phyloP scores from a whole-genome alignment of 2,888 invertebrate species.

The Ischnus inquisitorius region DNA sequence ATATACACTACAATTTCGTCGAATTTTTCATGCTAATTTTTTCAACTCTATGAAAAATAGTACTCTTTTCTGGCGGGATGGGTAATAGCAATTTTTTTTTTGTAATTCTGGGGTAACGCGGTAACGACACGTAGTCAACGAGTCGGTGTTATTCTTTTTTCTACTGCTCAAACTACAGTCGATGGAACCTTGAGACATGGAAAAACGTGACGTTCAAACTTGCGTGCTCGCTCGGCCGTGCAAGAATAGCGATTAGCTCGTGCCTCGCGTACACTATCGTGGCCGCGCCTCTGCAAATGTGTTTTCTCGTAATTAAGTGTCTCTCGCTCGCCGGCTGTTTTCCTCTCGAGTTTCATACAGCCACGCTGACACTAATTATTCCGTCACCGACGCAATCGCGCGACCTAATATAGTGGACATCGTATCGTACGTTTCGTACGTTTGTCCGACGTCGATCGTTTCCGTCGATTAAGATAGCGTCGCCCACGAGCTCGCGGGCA shows the following conservation, averaged over 20 bases:
- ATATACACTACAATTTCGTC: background rate
- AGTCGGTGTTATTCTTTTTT: background rate
- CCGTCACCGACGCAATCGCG: constrained; percentile 34
- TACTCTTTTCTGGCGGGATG: background rate
- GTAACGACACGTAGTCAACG: background rate
- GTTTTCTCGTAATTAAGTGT: constrained; percentile 64
- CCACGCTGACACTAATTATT: constrained; percentile 40
- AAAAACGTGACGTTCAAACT: constrained; percentile 62
- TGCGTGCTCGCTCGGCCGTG: constrained; percentile 32
- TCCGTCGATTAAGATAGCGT: constrained; percentile 35
- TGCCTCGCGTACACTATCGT: constrained; percentile 8
- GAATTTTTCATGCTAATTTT: background rate
- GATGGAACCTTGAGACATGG: constrained; percentile 23
- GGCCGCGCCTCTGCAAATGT: constrained; percentile 67
- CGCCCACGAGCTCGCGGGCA: too few relatives aligned
- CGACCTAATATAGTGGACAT: constrained; percentile 19
- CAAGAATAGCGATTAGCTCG: constrained; percentile 42
- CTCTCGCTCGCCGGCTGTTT: constrained; percentile 21
- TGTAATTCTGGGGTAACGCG: background rate
- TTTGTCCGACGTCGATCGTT: constrained; percentile 21
- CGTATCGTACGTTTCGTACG: constrained; percentile 11
- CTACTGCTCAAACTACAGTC: constrained; percentile 6
- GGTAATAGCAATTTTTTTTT: background rate
- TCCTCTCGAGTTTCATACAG: constrained; percentile 32
- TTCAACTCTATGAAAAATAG: background rate